Percentiles rank a stretch among this genome's conserved stretches.
Conservation (phyloP, 2,888 invertebrate species). For the Stenodema calcarata region DNA sequence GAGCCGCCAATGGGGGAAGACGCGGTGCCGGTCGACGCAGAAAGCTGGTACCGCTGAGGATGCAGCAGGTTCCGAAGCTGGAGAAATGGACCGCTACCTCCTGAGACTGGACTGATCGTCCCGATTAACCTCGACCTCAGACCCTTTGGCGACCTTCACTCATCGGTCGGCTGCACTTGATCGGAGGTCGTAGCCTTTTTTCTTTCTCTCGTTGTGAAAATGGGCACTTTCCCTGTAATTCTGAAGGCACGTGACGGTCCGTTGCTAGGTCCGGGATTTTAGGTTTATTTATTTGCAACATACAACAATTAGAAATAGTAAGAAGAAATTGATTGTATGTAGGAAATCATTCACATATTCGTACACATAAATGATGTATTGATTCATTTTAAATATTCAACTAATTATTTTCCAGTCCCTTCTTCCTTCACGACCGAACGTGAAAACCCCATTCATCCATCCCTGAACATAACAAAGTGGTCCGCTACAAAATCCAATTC, state of each 20-base stretch:
- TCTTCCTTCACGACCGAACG: too few relatives aligned
- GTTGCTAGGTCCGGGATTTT: too few relatives aligned
- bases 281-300: too few relatives aligned
- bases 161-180: neutral
- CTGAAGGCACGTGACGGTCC: neutral
- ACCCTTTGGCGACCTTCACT: neutral
- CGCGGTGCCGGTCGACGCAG: neutral
- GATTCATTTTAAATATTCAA: too few relatives aligned
- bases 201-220: neutral
- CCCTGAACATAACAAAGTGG: too few relatives aligned
- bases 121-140: neutral
- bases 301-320: too few relatives aligned
- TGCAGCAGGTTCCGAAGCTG: neutral
- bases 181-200: neutral
- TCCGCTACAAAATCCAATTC: too few relatives aligned
- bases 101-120: neutral
- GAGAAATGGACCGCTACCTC: neutral
- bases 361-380: too few relatives aligned
- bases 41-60: conserved; percentile 14
- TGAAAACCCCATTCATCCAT: too few relatives aligned
- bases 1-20: neutral
- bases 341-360: too few relatives aligned
- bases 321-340: too few relatives aligned
- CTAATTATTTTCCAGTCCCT: too few relatives aligned
- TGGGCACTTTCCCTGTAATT: neutral